Percentiles rank a stretch among this genome's conserved stretches.
Evolutionary conservation across 2,797 vertebrate genomes (phyloP).

Genomic region (Sebastes alutus): DNA sequence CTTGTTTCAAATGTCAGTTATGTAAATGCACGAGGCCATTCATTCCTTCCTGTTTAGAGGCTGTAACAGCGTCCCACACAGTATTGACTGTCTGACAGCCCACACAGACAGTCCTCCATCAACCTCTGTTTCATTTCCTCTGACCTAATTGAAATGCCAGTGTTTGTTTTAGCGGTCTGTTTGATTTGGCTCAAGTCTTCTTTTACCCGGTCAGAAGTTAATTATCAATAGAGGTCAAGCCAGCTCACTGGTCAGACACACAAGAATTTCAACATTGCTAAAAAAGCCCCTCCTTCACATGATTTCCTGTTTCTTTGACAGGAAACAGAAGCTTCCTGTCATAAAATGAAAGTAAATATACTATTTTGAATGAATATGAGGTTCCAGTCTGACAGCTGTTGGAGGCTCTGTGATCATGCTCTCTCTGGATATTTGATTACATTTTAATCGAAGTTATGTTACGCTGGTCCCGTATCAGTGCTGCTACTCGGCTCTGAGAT

Average conservation of each 20-base stretch:
- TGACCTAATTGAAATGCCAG: slow-evolving; percentile 22
- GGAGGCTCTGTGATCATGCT: not conserved
- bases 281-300: not conserved
- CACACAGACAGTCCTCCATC: not conserved
- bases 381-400: not conserved
- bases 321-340: slow-evolving; percentile 37
- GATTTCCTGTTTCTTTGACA: not conserved
- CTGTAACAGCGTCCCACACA: not conserved
- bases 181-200: slow-evolving; percentile 11
- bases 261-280: not conserved
- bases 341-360: not conserved
- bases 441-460: not conserved
- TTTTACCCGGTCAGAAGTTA: not conserved
- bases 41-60: not conserved
- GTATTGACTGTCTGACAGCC: not conserved
- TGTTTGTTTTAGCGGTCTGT: not conserved
- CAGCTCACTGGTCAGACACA: not conserved
- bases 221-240: slow-evolving; percentile 6
- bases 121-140: slow-evolving; percentile 23
- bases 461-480: not conserved
- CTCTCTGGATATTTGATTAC: not conserved
- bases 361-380: not conserved
- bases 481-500: not conserved
- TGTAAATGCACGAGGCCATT: not conserved
- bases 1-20: not conserved